Evolutionary conservation across 2,888 invertebrate genomes (phyloP).

Genomic region (Andricus curvator): DNA sequence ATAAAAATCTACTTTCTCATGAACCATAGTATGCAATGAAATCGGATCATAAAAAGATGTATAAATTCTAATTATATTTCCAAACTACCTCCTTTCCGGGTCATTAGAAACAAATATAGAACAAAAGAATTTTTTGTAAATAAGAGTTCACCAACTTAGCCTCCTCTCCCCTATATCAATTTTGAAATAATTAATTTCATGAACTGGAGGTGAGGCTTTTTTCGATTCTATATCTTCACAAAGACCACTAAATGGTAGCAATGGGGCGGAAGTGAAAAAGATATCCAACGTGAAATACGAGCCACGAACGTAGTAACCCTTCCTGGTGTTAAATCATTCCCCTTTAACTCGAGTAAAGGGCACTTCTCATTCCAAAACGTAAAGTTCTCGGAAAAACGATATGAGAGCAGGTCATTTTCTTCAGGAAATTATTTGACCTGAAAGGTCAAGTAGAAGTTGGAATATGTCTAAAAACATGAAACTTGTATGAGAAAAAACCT

Average conservation of each 20-base stretch:
- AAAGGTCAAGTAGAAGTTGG: background rate
- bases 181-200: background rate
- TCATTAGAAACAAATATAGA: too few relatives aligned
- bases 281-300: conserved; percentile 20
- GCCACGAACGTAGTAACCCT: background rate
- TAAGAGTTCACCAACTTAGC: too few relatives aligned
- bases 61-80: too few relatives aligned
- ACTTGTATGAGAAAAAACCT: too few relatives aligned
- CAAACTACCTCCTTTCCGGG: too few relatives aligned
- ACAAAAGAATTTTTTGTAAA: too few relatives aligned
- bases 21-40: too few relatives aligned
- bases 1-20: too few relatives aligned
- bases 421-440: background rate
- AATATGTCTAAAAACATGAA: background rate
- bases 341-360: conserved; percentile 15
- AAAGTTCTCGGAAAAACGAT: background rate
- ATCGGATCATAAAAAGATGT: too few relatives aligned
- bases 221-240: background rate
- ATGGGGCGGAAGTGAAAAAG: conserved; percentile 28
- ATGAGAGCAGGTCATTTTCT: background rate
- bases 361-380: background rate
- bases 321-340: conserved; percentile 18
- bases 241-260: conserved; percentile 8
- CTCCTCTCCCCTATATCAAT: too few relatives aligned
- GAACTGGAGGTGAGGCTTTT: background rate